Evolutionary conservation across 2,888 invertebrate genomes (phyloP), one percentile per base, ranked within the genome.

Genomic region (Cosmopolites sordidus): DNA sequence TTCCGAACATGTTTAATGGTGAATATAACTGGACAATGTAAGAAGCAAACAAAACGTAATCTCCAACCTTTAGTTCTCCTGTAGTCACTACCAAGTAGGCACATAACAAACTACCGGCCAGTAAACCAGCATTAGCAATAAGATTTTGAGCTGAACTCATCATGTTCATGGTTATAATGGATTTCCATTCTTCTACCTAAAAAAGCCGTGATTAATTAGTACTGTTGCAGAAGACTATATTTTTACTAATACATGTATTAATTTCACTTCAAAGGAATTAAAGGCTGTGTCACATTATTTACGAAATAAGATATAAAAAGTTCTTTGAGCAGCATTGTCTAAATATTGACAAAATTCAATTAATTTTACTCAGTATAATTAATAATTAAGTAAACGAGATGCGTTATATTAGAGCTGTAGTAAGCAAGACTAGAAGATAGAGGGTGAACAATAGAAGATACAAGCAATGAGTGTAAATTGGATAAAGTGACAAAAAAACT

Each of bases 1-100:
- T 97, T 29, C 98, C 98, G 70, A 99, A 94, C 87, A 92, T 98
- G 77, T 98, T 98, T 45, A 99, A 77, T 0, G 98, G 98, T 52
- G 90, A 89, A 69, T 97, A 98, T 16, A 99, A 77, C 69, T 94
- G 98, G 59, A 94, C 84, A 15, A 98, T 86, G 68, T 98, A 99
- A 1, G 93, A 88, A 0, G 94, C 89, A 75, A 97, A 98, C 15
- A 99, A 79, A 0, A 96, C 94, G 72, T 96, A 99, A 71, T 97
- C 96, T 16, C 99, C 98, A 11, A 96, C 89, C 0, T 92, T 91
- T 16, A 96, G 76, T 37, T 64, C 60, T 48, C 83, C 72, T 5
- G 81, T 75, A 29, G 77, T 73, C 0, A 87, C 87, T 14, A 94
- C 93, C 78, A 94, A 83, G 66, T 89, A 87, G 1, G 94, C 89